A percentile compares a stretch with the other conserved stretches of the same genome.
phyloP scores from a whole-genome alignment of 2,113 vertebrate genomes.

The Circaetus cinerascens region DNA sequence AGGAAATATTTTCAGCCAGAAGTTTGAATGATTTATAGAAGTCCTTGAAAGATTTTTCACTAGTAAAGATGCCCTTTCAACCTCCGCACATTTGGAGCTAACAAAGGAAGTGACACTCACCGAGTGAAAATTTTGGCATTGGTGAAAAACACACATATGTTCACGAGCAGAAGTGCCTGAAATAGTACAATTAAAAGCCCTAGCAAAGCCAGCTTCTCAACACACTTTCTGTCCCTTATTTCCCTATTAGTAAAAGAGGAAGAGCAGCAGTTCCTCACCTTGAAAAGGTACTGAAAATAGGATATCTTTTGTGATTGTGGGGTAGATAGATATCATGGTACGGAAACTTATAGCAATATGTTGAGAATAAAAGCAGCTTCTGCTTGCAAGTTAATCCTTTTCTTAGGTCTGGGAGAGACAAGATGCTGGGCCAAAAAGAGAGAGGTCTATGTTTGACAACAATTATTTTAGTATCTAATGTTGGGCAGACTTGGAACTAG shows the following conservation, averaged over 20 bases:
- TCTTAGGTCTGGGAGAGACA: neutral
- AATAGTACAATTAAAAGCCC: neutral
- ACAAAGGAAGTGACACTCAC: slow-evolving; percentile 48
- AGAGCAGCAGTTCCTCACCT: neutral
- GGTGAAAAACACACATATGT: slow-evolving; percentile 29
- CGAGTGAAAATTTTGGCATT: slow-evolving; percentile 34
- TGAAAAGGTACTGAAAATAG: neutral
- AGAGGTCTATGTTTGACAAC: neutral
- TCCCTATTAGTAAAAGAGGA: neutral
- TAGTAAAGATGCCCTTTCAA: slow-evolving; percentile 36
- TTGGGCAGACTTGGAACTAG: neutral
- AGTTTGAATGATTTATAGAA: slow-evolving; percentile 56
- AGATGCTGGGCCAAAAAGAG: neutral
- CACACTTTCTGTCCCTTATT: neutral
- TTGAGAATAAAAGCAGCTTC: neutral
- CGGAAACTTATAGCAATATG: neutral
- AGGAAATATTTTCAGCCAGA: slow-evolving; percentile 61
- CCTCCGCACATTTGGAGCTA: slow-evolving; percentile 52
- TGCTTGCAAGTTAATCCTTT: neutral
- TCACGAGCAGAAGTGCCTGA: slow-evolving; percentile 14
- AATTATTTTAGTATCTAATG: neutral
- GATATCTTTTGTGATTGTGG: neutral
- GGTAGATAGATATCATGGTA: neutral
- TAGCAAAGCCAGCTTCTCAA: neutral
- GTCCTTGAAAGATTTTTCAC: slow-evolving; percentile 41